Evolutionary conservation across 2,888 invertebrate genomes (phyloP).

Genomic region (Spodoptera picta): DNA sequence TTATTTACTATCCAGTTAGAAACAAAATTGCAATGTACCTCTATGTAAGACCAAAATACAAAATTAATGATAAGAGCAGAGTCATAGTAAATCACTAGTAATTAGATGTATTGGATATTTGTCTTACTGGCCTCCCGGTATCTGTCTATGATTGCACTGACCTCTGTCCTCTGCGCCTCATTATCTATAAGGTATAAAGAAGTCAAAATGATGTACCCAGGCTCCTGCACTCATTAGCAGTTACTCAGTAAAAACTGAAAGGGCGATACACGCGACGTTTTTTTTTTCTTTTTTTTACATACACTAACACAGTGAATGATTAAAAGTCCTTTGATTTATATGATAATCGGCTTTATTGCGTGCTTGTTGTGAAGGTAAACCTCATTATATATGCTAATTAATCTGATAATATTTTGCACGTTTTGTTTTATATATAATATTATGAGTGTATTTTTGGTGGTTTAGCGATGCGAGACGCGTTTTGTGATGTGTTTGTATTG

Average conservation of each 20-base stretch:
- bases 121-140: slow-evolving; percentile 76
- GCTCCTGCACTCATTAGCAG: slow-evolving; percentile 65
- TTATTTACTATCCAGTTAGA: no score
- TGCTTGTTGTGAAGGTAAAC: slow-evolving; percentile 48
- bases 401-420: slow-evolving; percentile 26
- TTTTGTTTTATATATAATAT: slow-evolving; percentile 16
- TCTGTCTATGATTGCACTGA: slow-evolving; percentile 84
- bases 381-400: slow-evolving; percentile 20
- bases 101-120: slow-evolving; percentile 75
- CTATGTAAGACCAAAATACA: neutral
- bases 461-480: slow-evolving; percentile 12
- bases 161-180: slow-evolving; percentile 77
- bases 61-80: slow-evolving; percentile 33
- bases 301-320: slow-evolving; percentile 43
- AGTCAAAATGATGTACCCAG: slow-evolving; percentile 78
- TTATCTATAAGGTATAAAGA: slow-evolving; percentile 84
- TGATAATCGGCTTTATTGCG: slow-evolving; percentile 22
- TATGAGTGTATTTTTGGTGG: slow-evolving; percentile 14
- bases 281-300: slow-evolving; percentile 24
- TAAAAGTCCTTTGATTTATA: slow-evolving; percentile 28
- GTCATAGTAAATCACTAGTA: slow-evolving; percentile 57
- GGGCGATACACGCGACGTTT: slow-evolving; percentile 51
- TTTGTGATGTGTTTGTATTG: slow-evolving; percentile 4
- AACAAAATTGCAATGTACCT: no score
- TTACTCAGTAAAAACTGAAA: slow-evolving; percentile 60